Percentiles rank a stretch among this genome's conserved stretches.
Conservation (phyloP, 2,113 vertebrate genomes). For the Corapipo altera region DNA sequence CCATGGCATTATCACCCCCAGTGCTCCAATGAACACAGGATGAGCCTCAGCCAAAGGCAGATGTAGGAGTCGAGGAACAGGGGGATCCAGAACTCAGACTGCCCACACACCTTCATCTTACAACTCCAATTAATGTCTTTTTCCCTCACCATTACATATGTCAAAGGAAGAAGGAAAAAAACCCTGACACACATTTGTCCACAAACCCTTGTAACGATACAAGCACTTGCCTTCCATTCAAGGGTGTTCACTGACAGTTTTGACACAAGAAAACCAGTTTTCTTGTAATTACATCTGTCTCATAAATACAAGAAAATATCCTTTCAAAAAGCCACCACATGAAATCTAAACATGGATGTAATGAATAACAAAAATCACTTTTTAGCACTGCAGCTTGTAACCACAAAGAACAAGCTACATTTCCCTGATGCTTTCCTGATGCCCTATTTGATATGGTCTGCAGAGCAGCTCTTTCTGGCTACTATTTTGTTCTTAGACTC, state of each 20-base stretch:
- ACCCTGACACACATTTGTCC: not conserved
- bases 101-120: not conserved
- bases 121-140: not conserved
- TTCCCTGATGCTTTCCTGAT: not conserved
- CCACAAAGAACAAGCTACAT: not conserved
- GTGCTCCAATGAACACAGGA: not conserved
- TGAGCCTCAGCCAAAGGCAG: not conserved
- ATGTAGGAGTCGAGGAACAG: not conserved
- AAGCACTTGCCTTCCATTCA: not conserved
- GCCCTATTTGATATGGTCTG: not conserved
- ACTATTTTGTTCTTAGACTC: not conserved
- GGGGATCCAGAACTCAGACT: not conserved
- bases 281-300: not conserved
- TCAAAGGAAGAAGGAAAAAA: not conserved
- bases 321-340: not conserved
- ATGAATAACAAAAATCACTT: not conserved
- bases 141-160: not conserved
- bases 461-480: not conserved
- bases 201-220: not conserved
- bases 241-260: not conserved
- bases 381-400: not conserved
- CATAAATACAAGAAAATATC: not conserved
- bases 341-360: not conserved
- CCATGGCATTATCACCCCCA: not conserved
- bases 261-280: not conserved